Base-by-base conservation (phyloP, 2,797 vertebrate genomes). In the Chromis chromis region DNA sequence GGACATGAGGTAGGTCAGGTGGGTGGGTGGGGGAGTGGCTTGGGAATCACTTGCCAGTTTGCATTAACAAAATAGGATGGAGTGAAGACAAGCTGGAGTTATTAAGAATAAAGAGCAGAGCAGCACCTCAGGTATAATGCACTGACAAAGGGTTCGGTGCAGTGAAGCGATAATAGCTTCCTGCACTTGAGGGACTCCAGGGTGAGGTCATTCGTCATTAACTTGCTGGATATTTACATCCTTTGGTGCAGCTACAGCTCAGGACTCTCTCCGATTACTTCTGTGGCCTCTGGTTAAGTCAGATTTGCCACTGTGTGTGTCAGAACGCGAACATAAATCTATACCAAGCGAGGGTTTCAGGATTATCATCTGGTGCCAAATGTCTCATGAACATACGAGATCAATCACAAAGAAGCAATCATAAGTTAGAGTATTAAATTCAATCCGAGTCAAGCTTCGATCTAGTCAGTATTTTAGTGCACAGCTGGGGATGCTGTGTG, bases 61-160 rank as follows among this genome's bases (percentile, higher is more conserved):
- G 81, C 86, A 87, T 90, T 86, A 89, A 79, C 60, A 62, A 74
- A 70, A 77, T 52, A 76, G 63, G 72, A 57, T 25, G 31, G 58
- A 74, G 54, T 39, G 28, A 56, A 74, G 39, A 24, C 71, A 67
- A 48, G 76, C 63, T 6, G 13, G 22, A 65, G 69, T 71, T 78
- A 64, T 82, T 72, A 59, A 57, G 54, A 53, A 27, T n/a, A n/a
- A 74, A 65, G 27, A 56, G 64, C 42, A 8, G 21, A 50, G 63
- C 17, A 60, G 50, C 64, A 39, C 69, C 48, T 13, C 46, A 54
- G 63, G 76, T 81, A 65, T 9, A 62, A 80, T 68, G 68, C 31
- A 49, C 56, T 70, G 63, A 70, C 27, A 27, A 0, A 7, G 57
- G 46, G 11, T 22, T 66, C 2, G n/a, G 25, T 49, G 57, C 1